Base-by-base conservation (phyloP, 2,113 vertebrate species). In the Andinoacara biseriatus region DNA sequence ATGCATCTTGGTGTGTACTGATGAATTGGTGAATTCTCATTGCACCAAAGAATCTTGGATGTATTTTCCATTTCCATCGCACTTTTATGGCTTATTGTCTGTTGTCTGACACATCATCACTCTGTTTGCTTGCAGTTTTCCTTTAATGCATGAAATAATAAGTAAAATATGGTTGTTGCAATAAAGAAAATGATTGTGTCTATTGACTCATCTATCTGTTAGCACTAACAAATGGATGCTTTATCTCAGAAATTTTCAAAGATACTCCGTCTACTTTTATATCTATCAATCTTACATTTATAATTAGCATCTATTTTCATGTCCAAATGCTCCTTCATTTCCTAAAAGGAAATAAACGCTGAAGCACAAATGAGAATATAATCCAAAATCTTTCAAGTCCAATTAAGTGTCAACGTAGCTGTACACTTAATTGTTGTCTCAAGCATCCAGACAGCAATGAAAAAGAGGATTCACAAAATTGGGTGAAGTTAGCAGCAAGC, bases 91-190 rank as follows among this genome's bases (percentile, higher is more conserved):
- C 63, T 54, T 40, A 46, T 3, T 74, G 58, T 75, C 31, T 35
- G 14, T 75, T 81, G 18, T 74, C 76, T 84, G n/a, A 65, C 31
- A 63, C 75, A 54, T 74, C 5, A 20, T 83, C 31, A 72, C 17
- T 31, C 67, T n/a, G 4, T 80, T 87, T 86, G 80, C 75, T 78
- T 31, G 13, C 18, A 81, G 26, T 54, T 72, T 72, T 72, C 26
- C 14, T 82, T 90, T 49, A 62, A 56, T 86, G 91, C 92, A 94
- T 89, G 93, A 87, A 82, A 63, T 26, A n/a, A 11, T 52, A 58
- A 61, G n/a, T 10, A 40, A 22, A 2, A 43, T 46, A 80, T 33
- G 2, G 61, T 81, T 62, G 58, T 75, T 72, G 3, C 15, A 91
- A 84, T 89, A 88, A 91, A 91, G 46, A 82, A 33, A 59, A 87